These are phyloP conservation scores for Falco columbarius DNA, from an alignment of 2,797 vertebrate species.

Conservation along the genomic window DNA sequence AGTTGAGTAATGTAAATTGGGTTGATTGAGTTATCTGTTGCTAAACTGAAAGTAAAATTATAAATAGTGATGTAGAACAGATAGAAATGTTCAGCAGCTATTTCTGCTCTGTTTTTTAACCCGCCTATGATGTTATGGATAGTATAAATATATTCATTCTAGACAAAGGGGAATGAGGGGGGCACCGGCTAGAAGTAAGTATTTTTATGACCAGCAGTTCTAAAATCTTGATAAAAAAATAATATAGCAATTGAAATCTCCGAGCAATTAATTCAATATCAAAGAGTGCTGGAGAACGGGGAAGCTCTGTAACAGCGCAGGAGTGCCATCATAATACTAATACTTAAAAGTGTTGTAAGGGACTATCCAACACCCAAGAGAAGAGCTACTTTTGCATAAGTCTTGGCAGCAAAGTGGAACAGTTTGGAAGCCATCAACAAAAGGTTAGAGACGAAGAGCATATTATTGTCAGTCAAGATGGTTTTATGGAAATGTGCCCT, in stretches of 20 bases:
- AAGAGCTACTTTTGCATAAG: neutral
- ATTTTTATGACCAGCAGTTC: neutral
- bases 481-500: constrained; percentile 31
- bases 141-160: neutral
- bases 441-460: constrained; percentile 44
- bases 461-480: constrained; percentile 39
- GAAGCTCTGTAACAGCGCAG: neutral
- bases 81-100: neutral
- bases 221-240: neutral
- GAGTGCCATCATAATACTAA: neutral
- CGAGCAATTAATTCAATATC: neutral
- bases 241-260: neutral
- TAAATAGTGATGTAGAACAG: neutral
- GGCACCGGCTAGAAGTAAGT: neutral
- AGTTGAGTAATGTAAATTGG: neutral
- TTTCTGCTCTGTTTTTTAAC: neutral
- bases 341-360: neutral
- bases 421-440: constrained; percentile 17
- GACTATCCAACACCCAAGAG: neutral
- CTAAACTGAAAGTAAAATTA: neutral
- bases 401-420: constrained; percentile 18
- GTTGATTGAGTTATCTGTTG: neutral
- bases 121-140: neutral
- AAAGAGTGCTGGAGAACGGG: neutral
- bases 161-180: neutral